A percentile compares a stretch with the other conserved stretches of the same genome.
Conservation (phyloP, 1,140 invertebrate species). For the Leptopilina boulardi region DNA sequence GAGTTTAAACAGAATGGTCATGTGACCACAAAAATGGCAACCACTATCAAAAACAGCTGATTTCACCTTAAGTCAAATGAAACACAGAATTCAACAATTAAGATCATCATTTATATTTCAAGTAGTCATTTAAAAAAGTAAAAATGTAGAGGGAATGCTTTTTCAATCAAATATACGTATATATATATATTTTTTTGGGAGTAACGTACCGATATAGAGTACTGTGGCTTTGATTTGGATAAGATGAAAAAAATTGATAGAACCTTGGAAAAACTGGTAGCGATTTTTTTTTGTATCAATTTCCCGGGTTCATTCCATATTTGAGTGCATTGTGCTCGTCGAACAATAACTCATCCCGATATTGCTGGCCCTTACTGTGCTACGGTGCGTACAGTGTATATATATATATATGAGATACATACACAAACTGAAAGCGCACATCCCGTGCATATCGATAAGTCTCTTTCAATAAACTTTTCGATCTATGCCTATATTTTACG, state of each 20-base stretch:
- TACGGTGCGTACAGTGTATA: constrained; percentile 4
- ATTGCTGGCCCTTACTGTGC: constrained; percentile 59
- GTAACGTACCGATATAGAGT: not conserved
- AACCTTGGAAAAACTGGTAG: constrained; percentile 52
- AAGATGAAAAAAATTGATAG: constrained; percentile 58
- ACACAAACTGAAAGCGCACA: constrained; percentile 20
- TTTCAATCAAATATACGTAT: not conserved
- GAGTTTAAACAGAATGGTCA: too few relatives aligned
- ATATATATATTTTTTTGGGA: too few relatives aligned
- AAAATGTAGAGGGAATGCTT: not conserved
- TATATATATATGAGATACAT: constrained; percentile 12
- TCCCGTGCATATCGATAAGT: constrained; percentile 50
- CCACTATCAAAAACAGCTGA: too few relatives aligned
- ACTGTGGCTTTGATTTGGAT: constrained; percentile 22
- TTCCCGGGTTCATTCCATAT: constrained; percentile 65
- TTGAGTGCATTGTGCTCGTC: constrained; percentile 66
- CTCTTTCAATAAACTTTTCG: constrained; percentile 42
- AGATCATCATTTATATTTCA: not conserved
- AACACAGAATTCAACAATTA: not conserved
- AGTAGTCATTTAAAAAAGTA: not conserved
- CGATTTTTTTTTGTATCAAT: constrained; percentile 65
- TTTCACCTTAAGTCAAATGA: not conserved
- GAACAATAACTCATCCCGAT: constrained; percentile 71
- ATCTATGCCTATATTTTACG: constrained; percentile 36
- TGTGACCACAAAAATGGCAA: too few relatives aligned